These are phyloP conservation scores for Tetropium fuscum DNA, from an alignment of 2,888 invertebrate species.

Conservation along the genomic window DNA sequence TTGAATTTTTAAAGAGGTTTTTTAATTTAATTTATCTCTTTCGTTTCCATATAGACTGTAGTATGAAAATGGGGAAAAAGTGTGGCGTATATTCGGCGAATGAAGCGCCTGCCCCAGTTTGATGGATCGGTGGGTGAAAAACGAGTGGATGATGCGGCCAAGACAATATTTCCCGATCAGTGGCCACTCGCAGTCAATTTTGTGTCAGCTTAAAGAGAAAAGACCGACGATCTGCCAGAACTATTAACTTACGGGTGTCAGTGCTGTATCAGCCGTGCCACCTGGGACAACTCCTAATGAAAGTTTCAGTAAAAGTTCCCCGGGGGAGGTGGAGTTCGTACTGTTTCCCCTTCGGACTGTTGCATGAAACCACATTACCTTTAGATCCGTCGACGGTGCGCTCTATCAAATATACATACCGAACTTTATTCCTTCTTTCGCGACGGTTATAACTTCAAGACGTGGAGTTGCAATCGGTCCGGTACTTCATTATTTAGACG, in stretches of 20 bases:
- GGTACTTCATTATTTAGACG: constrained; percentile 3
- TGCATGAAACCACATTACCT: constrained; percentile 39
- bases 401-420: constrained; percentile 47
- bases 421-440: constrained; percentile 35
- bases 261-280: constrained; percentile 40
- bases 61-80: too few relatives aligned
- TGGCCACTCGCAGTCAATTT: constrained; percentile 32
- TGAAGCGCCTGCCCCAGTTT: too few relatives aligned
- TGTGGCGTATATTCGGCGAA: too few relatives aligned
- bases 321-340: constrained; percentile 40
- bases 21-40: too few relatives aligned
- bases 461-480: constrained; percentile 1
- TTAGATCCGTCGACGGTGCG: constrained; percentile 33
- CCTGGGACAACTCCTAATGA: constrained; percentile 48
- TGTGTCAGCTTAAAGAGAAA: constrained; percentile 47
- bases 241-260: constrained; percentile 46
- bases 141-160: constrained; percentile 22
- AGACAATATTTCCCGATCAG: constrained; percentile 26
- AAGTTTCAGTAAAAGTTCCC: constrained; percentile 50
- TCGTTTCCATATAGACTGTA: too few relatives aligned
- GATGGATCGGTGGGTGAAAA: constrained; percentile 2
- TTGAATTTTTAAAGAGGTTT: too few relatives aligned
- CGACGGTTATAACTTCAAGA: constrained; percentile 27
- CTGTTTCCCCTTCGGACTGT: constrained; percentile 42
- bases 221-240: constrained; percentile 50